Percentiles rank a stretch among this genome's conserved stretches.
phyloP scores from a whole-genome alignment of 2,888 invertebrate species.

The Cerceris rybyensis region DNA sequence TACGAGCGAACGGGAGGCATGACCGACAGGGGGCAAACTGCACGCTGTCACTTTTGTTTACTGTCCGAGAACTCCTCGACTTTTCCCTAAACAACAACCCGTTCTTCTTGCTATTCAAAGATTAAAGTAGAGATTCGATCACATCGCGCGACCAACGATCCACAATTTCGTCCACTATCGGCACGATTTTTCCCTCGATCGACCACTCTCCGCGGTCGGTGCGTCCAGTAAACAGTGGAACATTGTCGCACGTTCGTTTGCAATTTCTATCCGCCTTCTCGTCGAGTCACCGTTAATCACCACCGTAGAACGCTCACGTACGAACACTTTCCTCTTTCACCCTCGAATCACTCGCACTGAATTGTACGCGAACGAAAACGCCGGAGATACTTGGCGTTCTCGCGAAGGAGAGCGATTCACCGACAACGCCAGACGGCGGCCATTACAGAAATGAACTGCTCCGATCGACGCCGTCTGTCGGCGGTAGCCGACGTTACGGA shows the following conservation, averaged over 20 bases:
- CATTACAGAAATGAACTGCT: constrained; percentile 78
- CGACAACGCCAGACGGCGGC: constrained; percentile 80
- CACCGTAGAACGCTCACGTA: background rate
- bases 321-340: background rate
- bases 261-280: constrained; percentile 16
- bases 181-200: constrained; percentile 36
- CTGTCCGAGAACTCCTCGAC: constrained; percentile 34
- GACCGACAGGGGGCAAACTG: constrained; percentile 49
- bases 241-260: background rate
- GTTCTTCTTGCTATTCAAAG: background rate
- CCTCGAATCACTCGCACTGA: background rate
- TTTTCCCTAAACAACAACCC: background rate
- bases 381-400: constrained; percentile 29
- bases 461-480: constrained; percentile 60
- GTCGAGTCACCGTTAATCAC: background rate
- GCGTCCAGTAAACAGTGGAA: constrained; percentile 35
- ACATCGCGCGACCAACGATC: background rate
- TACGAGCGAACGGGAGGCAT: constrained; percentile 39
- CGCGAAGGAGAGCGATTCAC: constrained; percentile 63
- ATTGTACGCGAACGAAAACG: constrained; percentile 8
- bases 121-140: constrained; percentile 9
- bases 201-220: constrained; percentile 44
- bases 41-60: constrained; percentile 77
- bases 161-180: background rate
- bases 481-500: constrained; percentile 40